Evolutionary conservation across 2,888 invertebrate species (phyloP).

Genomic region (Microplitis deprimator): DNA sequence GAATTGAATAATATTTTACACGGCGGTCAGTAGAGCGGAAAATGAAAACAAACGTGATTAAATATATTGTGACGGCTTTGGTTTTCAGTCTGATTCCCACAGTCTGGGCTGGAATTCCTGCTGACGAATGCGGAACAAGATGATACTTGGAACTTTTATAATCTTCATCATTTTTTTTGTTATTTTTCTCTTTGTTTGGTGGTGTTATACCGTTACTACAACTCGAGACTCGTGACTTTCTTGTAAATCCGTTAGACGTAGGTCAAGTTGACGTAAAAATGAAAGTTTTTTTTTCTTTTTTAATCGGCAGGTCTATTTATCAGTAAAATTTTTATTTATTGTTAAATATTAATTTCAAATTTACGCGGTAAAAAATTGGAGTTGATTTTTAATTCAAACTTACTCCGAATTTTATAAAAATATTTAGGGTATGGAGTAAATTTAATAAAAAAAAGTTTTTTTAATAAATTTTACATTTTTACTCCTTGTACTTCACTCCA

Average conservation of each 20-base stretch:
- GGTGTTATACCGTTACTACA: slow-evolving; percentile 37
- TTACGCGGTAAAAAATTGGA: background rate
- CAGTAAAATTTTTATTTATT: background rate
- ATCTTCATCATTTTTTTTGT: slow-evolving; percentile 15
- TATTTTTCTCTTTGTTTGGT: slow-evolving; percentile 34
- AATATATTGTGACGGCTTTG: background rate
- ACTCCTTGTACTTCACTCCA: too few relatives aligned
- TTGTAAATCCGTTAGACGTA: slow-evolving; percentile 7
- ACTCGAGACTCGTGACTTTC: slow-evolving; percentile 25
- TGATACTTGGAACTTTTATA: background rate
- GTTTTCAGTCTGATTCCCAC: slow-evolving; percentile 2
- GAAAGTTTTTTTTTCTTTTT: slow-evolving; percentile 22
- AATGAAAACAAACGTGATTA: slow-evolving; percentile 16
- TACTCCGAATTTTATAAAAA: background rate
- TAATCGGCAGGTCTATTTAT: background rate
- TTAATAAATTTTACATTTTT: too few relatives aligned
- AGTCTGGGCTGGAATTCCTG: background rate
- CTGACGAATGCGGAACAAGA: slow-evolving; percentile 19
- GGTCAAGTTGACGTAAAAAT: slow-evolving; percentile 16
- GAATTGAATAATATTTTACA: background rate
- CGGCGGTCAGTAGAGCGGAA: background rate
- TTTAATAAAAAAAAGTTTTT: too few relatives aligned
- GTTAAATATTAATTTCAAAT: background rate
- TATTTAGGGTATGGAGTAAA: too few relatives aligned
- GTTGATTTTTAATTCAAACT: background rate